phyloP scores from a whole-genome alignment of 2,113 vertebrate genomes.

The Pampusana beccarii region DNA sequence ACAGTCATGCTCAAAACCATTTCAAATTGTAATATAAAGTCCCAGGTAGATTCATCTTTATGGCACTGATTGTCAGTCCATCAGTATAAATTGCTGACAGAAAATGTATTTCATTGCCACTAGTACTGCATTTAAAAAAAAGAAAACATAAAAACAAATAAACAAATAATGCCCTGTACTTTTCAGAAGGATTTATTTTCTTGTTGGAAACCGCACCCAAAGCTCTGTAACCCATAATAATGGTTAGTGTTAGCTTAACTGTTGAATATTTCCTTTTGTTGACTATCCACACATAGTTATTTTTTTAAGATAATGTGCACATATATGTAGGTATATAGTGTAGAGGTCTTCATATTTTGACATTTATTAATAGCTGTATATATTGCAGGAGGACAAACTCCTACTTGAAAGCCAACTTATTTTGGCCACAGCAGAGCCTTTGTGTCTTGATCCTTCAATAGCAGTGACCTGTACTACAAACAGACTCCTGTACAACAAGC shows the following conservation, averaged over 20 bases:
- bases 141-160: background rate
- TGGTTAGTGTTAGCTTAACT: background rate
- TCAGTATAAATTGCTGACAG: background rate
- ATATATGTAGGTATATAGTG: background rate
- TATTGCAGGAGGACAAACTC: conserved; percentile 92
- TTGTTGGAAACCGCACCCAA: background rate
- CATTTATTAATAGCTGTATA: background rate
- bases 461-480: conserved; percentile 95
- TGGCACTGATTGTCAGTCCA: background rate
- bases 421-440: conserved; percentile 93
- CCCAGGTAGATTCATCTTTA: background rate
- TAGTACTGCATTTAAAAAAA: background rate
- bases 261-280: background rate
- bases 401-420: conserved; percentile 96
- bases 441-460: conserved; percentile 98
- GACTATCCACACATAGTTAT: background rate
- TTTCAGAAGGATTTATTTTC: background rate
- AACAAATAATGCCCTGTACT: background rate
- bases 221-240: background rate
- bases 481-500: conserved; percentile 94
- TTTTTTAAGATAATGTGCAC: background rate
- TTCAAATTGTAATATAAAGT: background rate
- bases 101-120: background rate
- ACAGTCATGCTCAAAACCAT: background rate
- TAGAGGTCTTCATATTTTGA: background rate